Conservation (phyloP, 2,888 invertebrate species). For the Agonopterix arenella region DNA sequence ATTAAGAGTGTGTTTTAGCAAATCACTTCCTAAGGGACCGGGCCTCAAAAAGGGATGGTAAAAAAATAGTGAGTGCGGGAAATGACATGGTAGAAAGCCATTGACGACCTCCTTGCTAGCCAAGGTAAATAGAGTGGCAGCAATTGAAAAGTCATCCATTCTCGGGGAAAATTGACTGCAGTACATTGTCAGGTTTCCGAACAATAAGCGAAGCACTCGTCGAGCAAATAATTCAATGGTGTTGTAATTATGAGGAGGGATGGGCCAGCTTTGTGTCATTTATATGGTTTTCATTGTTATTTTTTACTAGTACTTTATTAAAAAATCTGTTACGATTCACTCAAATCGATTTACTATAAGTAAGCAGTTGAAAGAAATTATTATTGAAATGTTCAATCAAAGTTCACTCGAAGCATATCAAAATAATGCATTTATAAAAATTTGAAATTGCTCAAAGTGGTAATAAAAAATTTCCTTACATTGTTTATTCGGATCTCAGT, state of each 20-base stretch:
- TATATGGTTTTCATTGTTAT: too few relatives aligned
- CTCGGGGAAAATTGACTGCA: conserved; percentile 31
- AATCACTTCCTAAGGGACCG: conserved; percentile 65
- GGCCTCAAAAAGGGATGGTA: conserved; percentile 46
- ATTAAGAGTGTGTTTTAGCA: conserved; percentile 72
- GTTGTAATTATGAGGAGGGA: conserved; percentile 36
- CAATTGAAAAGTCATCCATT: conserved; percentile 72
- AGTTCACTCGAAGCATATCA: too few relatives aligned
- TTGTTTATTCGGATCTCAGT: neutral
- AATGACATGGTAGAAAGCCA: conserved; percentile 65
- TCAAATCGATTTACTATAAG: too few relatives aligned
- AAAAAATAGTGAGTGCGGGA: conserved; percentile 68
- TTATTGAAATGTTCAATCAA: too few relatives aligned
- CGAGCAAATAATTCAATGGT: conserved; percentile 45
- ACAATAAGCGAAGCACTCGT: conserved; percentile 40
- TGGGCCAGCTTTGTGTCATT: too few relatives aligned
- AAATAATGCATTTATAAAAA: too few relatives aligned
- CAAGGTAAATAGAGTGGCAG: conserved; percentile 58
- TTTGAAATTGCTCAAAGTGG: too few relatives aligned
- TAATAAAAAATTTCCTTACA: too few relatives aligned
- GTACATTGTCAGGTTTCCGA: conserved; percentile 40
- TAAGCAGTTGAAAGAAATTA: too few relatives aligned
- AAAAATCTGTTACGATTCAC: too few relatives aligned
- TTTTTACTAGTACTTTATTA: too few relatives aligned
- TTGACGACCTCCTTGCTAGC: conserved; percentile 43